Percentiles rank a stretch among this genome's conserved stretches.
phyloP scores from a whole-genome alignment of 2,797 vertebrate genomes.

The Numenius phaeopus region DNA sequence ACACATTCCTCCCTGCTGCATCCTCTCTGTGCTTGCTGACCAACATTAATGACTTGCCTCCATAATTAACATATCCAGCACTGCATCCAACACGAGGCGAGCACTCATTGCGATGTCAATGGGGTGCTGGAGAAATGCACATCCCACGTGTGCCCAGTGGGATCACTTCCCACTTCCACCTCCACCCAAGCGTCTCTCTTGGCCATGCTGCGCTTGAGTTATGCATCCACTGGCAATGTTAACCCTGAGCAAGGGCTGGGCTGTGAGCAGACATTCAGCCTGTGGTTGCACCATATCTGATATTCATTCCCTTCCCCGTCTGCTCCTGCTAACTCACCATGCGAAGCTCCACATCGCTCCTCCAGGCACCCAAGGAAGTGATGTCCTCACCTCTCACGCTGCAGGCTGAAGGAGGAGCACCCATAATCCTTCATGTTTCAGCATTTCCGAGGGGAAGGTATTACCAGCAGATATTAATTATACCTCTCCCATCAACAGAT shows the following conservation, averaged over 20 bases:
- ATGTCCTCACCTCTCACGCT: background rate
- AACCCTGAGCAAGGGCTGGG: background rate
- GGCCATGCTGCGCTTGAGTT: background rate
- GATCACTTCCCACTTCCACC: accelerated
- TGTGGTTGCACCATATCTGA: background rate
- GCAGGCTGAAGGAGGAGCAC: background rate
- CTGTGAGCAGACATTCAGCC: accelerated
- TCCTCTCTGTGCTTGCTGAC: background rate
- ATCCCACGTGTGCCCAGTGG: accelerated
- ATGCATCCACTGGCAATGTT: accelerated
- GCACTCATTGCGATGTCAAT: accelerated
- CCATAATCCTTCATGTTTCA: background rate
- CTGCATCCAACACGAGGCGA: accelerated
- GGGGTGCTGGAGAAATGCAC: background rate
- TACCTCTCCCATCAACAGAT: background rate
- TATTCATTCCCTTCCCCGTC: background rate
- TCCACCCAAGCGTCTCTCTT: background rate
- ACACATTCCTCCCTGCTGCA: background rate
- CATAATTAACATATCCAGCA: background rate
- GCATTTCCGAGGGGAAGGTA: background rate
- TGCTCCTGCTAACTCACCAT: accelerated
- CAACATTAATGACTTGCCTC: background rate
- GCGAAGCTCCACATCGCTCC: accelerated
- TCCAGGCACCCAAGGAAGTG: background rate
- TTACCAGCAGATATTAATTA: background rate